These are phyloP conservation scores for Rhinogobius similis DNA, from an alignment of 2,113 vertebrate genomes.

Conservation along the genomic window DNA sequence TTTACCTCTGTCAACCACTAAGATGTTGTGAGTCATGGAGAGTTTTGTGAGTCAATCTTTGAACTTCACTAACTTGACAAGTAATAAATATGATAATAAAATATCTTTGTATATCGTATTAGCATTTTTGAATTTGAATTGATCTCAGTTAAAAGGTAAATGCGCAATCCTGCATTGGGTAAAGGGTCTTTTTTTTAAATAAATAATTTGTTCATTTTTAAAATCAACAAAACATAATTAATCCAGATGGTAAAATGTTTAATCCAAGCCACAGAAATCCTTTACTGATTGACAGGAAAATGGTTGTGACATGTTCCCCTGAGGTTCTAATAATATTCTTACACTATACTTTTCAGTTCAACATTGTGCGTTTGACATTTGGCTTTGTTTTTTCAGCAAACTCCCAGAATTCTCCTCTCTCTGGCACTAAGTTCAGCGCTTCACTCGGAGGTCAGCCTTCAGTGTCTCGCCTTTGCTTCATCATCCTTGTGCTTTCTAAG, in stretches of 20 bases:
- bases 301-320: not conserved
- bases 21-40: slow-evolving; percentile 15
- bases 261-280: no score
- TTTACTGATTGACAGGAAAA: not conserved
- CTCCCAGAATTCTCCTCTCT: not conserved
- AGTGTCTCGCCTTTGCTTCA: slow-evolving; percentile 1
- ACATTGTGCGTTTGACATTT: not conserved
- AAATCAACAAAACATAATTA: no score
- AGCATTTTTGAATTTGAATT: no score
- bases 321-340: not conserved
- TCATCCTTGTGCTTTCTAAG: slow-evolving; percentile 1
- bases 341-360: not conserved
- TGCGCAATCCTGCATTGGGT: no score
- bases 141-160: no score
- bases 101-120: no score
- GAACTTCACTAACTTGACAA: not conserved
- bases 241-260: no score
- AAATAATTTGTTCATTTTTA: no score
- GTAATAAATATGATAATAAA: no score
- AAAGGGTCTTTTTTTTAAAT: no score
- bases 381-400: not conserved
- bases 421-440: not conserved
- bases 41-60: not conserved
- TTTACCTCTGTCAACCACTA: slow-evolving; percentile 3
- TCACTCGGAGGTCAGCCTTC: not conserved